Conservation (phyloP, 2,888 invertebrate genomes). For the Pammene aurita region DNA sequence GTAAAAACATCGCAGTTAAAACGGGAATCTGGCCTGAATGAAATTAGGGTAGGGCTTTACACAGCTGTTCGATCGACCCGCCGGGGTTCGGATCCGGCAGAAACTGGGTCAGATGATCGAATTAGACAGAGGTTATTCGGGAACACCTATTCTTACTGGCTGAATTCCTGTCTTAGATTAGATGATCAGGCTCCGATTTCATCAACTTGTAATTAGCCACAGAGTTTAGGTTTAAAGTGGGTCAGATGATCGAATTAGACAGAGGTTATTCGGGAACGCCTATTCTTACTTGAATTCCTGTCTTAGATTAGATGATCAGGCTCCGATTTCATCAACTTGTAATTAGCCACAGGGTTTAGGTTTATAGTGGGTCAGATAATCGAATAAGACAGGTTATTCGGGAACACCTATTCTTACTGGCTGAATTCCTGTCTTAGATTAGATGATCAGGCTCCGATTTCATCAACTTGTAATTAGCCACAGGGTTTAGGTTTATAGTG, state of each 20-base stretch:
- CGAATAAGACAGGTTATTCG: constrained; percentile 21
- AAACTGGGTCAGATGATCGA: constrained; percentile 29
- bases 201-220: background rate
- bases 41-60: constrained; percentile 26
- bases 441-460: background rate
- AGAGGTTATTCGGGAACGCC: constrained; percentile 7
- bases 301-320: background rate
- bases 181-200: background rate
- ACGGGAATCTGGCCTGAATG: constrained; percentile 8
- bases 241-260: constrained; percentile 29
- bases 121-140: constrained; percentile 21
- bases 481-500: background rate
- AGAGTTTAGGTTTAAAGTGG: background rate
- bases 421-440: background rate
- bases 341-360: background rate
- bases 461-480: background rate
- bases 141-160: constrained; percentile 1
- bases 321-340: background rate
- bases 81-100: constrained; percentile 13
- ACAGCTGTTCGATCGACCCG: constrained; percentile 31
- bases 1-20: background rate
- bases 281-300: constrained; percentile 9
- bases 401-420: constrained; percentile 1
- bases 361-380: constrained; percentile 19
- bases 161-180: background rate